phyloP scores from a whole-genome alignment of 2,797 vertebrate genomes.

The Ateles fusciceps region DNA sequence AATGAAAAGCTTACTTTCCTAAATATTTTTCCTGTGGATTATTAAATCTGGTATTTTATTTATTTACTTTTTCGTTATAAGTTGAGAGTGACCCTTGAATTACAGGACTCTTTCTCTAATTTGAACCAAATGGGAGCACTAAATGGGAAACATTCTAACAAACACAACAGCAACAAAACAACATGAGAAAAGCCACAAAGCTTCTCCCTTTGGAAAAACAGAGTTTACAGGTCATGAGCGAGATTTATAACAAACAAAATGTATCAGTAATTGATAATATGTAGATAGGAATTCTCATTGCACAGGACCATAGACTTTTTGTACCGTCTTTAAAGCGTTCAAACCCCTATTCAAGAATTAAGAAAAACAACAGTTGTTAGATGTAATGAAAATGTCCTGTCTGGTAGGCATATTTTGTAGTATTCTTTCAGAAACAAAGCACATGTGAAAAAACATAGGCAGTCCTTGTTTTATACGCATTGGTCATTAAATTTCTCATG shows the following conservation, averaged over 20 bases:
- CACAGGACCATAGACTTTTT: neutral
- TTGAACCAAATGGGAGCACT: neutral
- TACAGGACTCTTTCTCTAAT: neutral
- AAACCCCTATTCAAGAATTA: neutral
- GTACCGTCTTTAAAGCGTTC: neutral
- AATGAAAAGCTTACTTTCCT: neutral
- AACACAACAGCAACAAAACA: neutral
- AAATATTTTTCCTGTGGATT: neutral
- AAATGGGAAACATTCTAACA: neutral
- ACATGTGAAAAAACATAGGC: neutral
- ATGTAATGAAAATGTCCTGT: neutral
- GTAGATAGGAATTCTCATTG: neutral
- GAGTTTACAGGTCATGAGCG: neutral
- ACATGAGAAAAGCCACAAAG: neutral
- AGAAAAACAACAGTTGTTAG: neutral
- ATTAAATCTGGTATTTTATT: neutral
- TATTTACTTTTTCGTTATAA: neutral
- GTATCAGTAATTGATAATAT: neutral
- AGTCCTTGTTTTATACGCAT: slow-evolving; percentile 5
- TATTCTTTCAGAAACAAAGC: slow-evolving; percentile 39
- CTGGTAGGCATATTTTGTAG: neutral
- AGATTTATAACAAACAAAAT: neutral
- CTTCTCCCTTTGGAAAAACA: neutral
- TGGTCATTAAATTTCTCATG: slow-evolving; percentile 43
- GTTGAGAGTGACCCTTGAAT: neutral